Conservation (phyloP, 1,140 invertebrate genomes). For the Euschistus heros region DNA sequence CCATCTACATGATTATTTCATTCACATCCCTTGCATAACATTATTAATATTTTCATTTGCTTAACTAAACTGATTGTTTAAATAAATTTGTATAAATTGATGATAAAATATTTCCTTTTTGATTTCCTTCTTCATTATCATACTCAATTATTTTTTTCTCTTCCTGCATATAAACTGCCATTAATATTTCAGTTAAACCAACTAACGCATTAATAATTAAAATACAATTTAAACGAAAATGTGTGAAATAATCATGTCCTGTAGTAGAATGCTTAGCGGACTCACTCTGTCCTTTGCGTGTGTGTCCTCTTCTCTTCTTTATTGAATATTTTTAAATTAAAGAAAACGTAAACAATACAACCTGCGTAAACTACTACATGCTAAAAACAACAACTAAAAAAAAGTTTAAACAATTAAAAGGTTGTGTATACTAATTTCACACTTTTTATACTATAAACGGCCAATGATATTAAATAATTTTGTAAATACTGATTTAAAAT, state of each 20-base stretch:
- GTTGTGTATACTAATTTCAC: constrained; percentile 14
- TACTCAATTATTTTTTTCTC: too few relatives aligned
- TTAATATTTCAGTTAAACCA: background rate
- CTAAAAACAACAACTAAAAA: constrained; percentile 13
- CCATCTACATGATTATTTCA: constrained; percentile 29
- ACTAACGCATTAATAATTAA: background rate
- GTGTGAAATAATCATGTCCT: constrained; percentile 26
- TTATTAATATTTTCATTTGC: constrained; percentile 1
- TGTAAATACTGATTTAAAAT: constrained; percentile 24
- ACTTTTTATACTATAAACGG: constrained; percentile 16
- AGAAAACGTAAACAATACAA: constrained; percentile 20
- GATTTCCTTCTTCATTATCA: too few relatives aligned
- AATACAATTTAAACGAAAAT: background rate
- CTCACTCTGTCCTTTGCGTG: constrained; percentile 26
- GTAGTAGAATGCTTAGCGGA: constrained; percentile 27
- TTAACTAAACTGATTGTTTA: constrained; percentile 6
- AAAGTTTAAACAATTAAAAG: constrained; percentile 9
- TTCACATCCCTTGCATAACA: background rate
- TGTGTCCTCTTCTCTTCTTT: constrained; percentile 22
- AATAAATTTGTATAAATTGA: background rate
- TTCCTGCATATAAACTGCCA: too few relatives aligned
- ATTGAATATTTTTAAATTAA: constrained; percentile 18
- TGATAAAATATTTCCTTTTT: too few relatives aligned
- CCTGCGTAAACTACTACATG: constrained; percentile 15
- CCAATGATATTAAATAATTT: constrained; percentile 18